Conservation (phyloP, 2,888 invertebrate species). For the Pharmacophagus antenor region DNA sequence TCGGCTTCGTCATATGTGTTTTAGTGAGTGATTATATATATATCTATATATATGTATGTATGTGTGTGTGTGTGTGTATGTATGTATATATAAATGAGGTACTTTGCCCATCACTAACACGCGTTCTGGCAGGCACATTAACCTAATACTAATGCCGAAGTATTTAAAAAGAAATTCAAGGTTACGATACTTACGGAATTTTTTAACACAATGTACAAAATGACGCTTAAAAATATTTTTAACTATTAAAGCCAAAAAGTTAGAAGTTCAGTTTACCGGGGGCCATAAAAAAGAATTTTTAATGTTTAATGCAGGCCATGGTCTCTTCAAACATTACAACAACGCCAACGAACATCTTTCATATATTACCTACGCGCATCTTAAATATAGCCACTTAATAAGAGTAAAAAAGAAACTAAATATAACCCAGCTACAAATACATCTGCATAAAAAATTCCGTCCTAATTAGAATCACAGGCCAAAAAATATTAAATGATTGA, state of each 20-base stretch:
- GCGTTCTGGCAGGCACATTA: not conserved
- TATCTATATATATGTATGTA: too few species aligned
- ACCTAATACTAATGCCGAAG: not conserved
- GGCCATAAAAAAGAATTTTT: slow-evolving; percentile 9
- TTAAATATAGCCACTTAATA: too few species aligned
- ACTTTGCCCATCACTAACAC: not conserved
- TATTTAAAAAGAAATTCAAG: not conserved
- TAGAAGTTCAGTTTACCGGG: not conserved
- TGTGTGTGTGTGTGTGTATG: too few species aligned
- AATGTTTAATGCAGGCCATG: slow-evolving; percentile 21
- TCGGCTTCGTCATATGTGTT: too few species aligned
- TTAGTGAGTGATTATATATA: too few species aligned
- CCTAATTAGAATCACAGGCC: too few species aligned
- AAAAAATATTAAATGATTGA: too few species aligned
- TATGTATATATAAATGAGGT: not conserved
- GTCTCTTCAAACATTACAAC: not conserved
- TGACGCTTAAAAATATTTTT: slow-evolving; percentile 6
- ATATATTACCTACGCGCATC: not conserved
- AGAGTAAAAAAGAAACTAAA: not conserved
- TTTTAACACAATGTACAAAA: not conserved
- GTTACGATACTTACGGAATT: not conserved
- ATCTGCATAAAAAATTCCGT: too few species aligned
- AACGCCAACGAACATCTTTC: not conserved
- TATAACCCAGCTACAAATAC: too few species aligned
- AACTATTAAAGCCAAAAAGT: slow-evolving; percentile 2